Percentiles rank a stretch among this genome's conserved stretches.
These are phyloP conservation scores for Chymomyza amoena DNA, from an alignment of 2,888 invertebrate species.

Conservation along the genomic window DNA sequence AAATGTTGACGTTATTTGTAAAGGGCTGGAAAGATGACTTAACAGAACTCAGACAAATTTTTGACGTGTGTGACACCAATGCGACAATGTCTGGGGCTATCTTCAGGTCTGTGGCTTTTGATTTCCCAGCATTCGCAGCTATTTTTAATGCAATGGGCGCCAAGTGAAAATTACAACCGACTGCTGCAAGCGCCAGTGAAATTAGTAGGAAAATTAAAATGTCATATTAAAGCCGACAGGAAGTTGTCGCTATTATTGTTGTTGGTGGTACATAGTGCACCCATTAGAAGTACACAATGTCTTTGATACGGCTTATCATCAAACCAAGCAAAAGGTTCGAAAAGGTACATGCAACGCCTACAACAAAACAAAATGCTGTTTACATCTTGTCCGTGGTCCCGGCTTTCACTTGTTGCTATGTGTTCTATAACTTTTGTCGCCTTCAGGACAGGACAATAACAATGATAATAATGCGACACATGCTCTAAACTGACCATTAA, in stretches of 20 bases:
- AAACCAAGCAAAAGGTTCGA: not conserved
- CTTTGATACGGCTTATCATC: not conserved
- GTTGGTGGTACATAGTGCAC: not conserved
- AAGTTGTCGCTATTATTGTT: conserved; percentile 45
- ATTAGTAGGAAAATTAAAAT: not conserved
- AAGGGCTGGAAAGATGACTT: conserved; percentile 19
- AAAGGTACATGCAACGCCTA: not conserved
- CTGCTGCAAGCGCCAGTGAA: conserved; percentile 11
- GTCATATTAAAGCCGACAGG: conserved; percentile 26
- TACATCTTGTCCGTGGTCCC: not conserved
- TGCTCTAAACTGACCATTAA: conserved; percentile 38
- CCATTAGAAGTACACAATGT: not conserved
- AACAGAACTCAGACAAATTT: conserved; percentile 25
- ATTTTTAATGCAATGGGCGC: conserved; percentile 48
- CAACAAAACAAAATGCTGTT: not conserved
- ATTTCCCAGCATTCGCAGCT: conserved; percentile 48
- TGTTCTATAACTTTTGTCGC: conserved; percentile 37
- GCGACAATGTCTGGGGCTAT: conserved; percentile 14
- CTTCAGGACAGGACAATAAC: conserved; percentile 61
- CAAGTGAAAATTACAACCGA: conserved; percentile 53
- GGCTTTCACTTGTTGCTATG: not conserved
- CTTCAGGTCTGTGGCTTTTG: conserved; percentile 39
- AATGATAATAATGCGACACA: conserved; percentile 63
- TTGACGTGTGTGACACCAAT: conserved; percentile 46
- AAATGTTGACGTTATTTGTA: conserved; percentile 49